Base-by-base conservation (phyloP, 2,888 invertebrate species). In the Pediacus dermestoides region DNA sequence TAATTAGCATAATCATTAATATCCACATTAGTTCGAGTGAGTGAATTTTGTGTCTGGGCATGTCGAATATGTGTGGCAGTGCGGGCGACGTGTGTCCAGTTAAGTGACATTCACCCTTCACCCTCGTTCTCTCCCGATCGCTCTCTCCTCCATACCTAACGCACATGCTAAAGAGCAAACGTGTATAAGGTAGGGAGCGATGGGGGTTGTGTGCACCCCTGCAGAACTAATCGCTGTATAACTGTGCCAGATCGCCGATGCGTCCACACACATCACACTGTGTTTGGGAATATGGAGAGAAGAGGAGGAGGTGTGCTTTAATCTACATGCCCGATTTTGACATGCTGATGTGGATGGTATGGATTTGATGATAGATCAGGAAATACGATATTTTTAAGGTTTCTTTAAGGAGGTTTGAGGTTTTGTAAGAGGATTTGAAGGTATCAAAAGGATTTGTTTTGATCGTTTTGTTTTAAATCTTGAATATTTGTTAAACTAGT, bases 201-300 rank as follows among this genome's bases (percentile, higher is more conserved):
- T 39, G 34, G 48, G 37, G 46, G 56, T 46, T 50, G 39, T 46
- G 50, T 45, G 55, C 61, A 61, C 60, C 63, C 62, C 59, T 56
- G 58, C 58, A 55, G 59, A 63, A 63, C 62, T 62, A 63, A 63
- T 63, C 61, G 57, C 47, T 55, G 52, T 60, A 60, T 60, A 60
- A 61, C 59, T 53, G 61, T 57, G 58, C 57, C 57, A 59, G 56
- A 58, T 58, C 53, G 55, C 42, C 34, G 51, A 46, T 47, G 50
- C 49, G 52, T 55, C 54, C 48, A 51, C 52, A 57, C 60, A 56
- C 55, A 57, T 53, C 55, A 53, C 55, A 50, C 52, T 52, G 46
- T 48, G 48, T 48, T 47, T 42, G 46, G 46, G 40, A n/a, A n/a
- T n/a, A n/a, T n/a, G n/a, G n/a, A n/a, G n/a, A n/a, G n/a, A n/a